phyloP scores from a whole-genome alignment of 2,113 vertebrate species.

The Amazona vittata region DNA sequence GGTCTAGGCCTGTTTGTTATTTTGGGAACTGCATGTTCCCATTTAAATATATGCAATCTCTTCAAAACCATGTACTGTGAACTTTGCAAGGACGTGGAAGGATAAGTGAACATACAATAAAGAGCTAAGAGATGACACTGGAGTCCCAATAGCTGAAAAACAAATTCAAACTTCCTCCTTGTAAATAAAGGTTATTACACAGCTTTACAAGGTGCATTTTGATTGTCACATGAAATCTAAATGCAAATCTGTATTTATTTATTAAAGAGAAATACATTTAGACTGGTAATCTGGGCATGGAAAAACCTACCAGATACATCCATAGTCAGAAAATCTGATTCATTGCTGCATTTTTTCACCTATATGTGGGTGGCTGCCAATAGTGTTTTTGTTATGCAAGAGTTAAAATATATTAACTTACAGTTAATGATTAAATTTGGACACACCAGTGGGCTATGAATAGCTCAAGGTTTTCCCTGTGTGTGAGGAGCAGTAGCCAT shows the following conservation, averaged over 20 bases:
- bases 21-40: neutral
- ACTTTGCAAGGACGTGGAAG: conserved; percentile 10
- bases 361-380: neutral
- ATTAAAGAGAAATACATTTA: neutral
- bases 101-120: neutral
- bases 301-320: neutral
- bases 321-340: neutral
- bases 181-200: neutral
- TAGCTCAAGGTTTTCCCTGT: neutral
- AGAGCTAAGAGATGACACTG: neutral
- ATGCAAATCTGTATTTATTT: neutral
- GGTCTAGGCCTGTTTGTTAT: neutral
- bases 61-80: neutral
- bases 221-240: neutral
- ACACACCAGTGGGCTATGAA: neutral
- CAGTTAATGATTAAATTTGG: conserved; percentile 28
- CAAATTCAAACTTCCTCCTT: neutral
- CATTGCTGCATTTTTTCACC: neutral
- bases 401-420: conserved; percentile 30
- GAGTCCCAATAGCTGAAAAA: neutral
- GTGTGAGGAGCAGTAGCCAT: neutral
- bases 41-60: neutral
- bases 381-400: neutral
- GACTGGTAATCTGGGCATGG: neutral
- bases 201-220: neutral